These are phyloP conservation scores for Micronycteris hirsuta DNA, from an alignment of 2,113 vertebrate genomes.

Conservation along the genomic window DNA sequence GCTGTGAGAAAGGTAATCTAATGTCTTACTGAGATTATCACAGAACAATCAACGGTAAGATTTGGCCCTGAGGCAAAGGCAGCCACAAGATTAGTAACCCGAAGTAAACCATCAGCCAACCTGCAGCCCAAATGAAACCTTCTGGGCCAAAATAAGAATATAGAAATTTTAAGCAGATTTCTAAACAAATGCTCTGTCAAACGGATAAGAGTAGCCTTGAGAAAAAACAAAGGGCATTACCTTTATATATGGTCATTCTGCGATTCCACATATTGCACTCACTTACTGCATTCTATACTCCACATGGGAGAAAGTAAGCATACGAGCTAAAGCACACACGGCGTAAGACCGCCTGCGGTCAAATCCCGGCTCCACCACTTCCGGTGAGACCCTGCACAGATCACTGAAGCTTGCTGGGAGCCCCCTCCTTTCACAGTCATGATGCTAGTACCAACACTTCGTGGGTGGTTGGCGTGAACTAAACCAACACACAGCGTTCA, in stretches of 20 bases:
- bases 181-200: not conserved
- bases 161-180: not conserved
- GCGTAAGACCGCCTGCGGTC: not conserved
- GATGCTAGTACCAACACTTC: not conserved
- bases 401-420: not conserved
- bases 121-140: not conserved
- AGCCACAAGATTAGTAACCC: not conserved
- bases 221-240: not conserved
- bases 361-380: not conserved
- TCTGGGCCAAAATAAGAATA: not conserved
- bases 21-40: not conserved
- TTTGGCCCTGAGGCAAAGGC: not conserved
- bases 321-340: not conserved
- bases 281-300: not conserved
- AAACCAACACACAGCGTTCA: not conserved
- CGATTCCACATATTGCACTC: not conserved
- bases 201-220: not conserved
- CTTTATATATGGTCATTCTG: not conserved
- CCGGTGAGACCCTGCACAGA: not conserved
- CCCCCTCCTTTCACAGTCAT: not conserved
- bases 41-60: not conserved
- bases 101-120: not conserved
- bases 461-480: not conserved
- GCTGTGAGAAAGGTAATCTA: constrained; percentile 8
- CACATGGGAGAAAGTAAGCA: not conserved